phyloP scores from a whole-genome alignment of 2,888 invertebrate genomes.

The Phorcus lineatus region DNA sequence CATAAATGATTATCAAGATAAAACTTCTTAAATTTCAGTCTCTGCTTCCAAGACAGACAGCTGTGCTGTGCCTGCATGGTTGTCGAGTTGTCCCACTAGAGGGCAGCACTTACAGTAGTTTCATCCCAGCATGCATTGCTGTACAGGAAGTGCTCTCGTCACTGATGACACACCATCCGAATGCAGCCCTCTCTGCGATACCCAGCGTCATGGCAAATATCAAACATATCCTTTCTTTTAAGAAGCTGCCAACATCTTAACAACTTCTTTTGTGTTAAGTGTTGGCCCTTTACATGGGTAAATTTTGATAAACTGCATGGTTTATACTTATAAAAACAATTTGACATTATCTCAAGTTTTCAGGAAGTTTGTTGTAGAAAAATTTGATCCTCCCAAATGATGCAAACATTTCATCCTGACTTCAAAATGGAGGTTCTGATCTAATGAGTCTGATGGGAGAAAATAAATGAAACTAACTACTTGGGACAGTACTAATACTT shows the following conservation, averaged over 20 bases:
- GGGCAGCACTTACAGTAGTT: constrained; percentile 35
- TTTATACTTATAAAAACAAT: too few relatives aligned
- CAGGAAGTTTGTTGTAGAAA: too few relatives aligned
- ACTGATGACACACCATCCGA: constrained; percentile 48
- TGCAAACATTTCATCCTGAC: not conserved
- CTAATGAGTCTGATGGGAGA: constrained; percentile 12
- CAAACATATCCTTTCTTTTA: constrained; percentile 58
- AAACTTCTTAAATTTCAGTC: constrained; percentile 34
- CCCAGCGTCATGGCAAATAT: constrained; percentile 49
- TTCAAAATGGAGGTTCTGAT: constrained; percentile 1
- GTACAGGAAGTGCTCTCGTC: constrained; percentile 48
- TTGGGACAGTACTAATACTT: too few relatives aligned
- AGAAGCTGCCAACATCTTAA: not conserved
- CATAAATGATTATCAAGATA: too few relatives aligned
- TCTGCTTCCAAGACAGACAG: constrained; percentile 43
- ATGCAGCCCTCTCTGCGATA: constrained; percentile 47
- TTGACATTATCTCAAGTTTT: too few relatives aligned
- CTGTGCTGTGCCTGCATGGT: constrained; percentile 44
- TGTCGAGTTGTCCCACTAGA: constrained; percentile 44
- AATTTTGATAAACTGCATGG: too few relatives aligned
- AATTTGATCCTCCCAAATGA: not conserved
- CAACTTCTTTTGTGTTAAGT: not conserved
- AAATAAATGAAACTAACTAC: too few relatives aligned
- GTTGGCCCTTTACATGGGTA: too few relatives aligned
- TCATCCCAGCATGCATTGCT: constrained; percentile 48